Conservation (phyloP, 1,140 invertebrate genomes). For the Microvelia longipes region DNA sequence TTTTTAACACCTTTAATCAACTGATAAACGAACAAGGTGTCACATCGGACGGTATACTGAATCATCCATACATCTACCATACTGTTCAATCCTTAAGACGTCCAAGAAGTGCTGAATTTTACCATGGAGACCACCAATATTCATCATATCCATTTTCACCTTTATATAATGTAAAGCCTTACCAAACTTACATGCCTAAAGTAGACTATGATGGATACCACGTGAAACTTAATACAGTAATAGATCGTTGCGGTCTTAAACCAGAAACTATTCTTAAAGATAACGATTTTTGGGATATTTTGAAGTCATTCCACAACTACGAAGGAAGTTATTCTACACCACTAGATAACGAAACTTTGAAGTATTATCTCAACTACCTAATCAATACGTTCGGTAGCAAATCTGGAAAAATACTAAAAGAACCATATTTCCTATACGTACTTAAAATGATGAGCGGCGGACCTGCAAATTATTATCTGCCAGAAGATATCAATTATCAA, state of each 20-base stretch:
- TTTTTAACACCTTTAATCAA: background rate
- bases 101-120: background rate
- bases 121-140: too few relatives aligned
- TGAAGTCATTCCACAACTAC: too few relatives aligned
- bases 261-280: background rate
- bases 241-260: background rate
- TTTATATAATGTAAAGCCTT: too few relatives aligned
- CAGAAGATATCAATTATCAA: background rate
- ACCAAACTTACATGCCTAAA: background rate
- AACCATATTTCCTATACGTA: background rate
- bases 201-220: background rate
- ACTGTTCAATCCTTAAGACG: background rate
- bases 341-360: background rate
- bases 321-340: background rate
- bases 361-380: background rate
- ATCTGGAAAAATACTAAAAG: background rate
- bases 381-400: background rate
- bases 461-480: background rate
- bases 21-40: background rate
- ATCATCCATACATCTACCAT: background rate
- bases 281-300: background rate
- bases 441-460: background rate
- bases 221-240: background rate
- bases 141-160: too few relatives aligned
- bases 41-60: background rate